Evolutionary conservation across 2,113 vertebrate genomes (phyloP).

Genomic region (Pluvianellus socialis): DNA sequence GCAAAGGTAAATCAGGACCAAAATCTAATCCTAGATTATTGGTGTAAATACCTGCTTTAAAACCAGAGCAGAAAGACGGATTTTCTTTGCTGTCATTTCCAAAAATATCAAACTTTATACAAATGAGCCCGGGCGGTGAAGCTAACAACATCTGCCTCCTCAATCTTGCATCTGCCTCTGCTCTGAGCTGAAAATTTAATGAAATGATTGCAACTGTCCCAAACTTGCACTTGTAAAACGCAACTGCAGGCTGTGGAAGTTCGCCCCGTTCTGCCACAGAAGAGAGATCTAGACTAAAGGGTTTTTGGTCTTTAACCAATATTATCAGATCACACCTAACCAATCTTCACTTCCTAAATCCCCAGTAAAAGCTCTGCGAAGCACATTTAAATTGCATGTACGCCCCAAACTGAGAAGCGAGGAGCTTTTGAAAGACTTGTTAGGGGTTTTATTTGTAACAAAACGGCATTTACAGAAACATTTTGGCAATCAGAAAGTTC

Average conservation of each 20-base stretch:
- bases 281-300: background rate
- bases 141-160: background rate
- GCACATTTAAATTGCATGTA: accelerated
- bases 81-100: background rate
- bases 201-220: no score
- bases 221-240: background rate
- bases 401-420: background rate
- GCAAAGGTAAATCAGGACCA: background rate
- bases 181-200: background rate
- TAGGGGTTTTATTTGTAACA: background rate
- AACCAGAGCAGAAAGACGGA: background rate
- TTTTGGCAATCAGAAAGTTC: background rate
- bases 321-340: background rate
- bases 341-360: background rate
- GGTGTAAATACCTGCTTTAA: background rate
- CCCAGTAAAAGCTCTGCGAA: background rate
- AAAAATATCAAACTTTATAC: background rate
- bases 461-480: background rate
- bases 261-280: background rate
- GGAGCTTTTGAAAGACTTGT: background rate
- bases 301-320: background rate
- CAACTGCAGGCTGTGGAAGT: background rate
- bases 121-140: background rate
- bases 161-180: background rate
- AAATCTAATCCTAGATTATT: background rate